Evolutionary conservation across 2,113 vertebrate genomes (phyloP).

Genomic region (Periophthalmodon schlosseri): DNA sequence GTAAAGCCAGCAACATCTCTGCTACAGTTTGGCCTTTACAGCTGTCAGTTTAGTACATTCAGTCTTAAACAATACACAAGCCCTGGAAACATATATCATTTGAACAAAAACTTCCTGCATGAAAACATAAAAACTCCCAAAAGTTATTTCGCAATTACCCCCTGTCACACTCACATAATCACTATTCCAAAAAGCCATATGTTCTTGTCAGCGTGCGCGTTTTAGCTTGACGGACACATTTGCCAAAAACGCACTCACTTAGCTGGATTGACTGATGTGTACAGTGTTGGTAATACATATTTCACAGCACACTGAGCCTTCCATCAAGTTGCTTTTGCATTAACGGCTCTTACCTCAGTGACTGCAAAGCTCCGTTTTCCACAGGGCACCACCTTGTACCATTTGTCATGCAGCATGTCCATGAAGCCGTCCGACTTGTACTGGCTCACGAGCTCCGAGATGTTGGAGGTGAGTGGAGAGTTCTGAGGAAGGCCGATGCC

Average conservation of each 20-base stretch:
- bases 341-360: slow-evolving; percentile 84
- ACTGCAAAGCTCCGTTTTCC: slow-evolving; percentile 96
- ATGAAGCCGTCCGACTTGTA: slow-evolving; percentile 98
- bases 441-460: slow-evolving; percentile 95
- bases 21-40: background rate
- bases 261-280: background rate
- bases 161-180: background rate
- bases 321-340: background rate
- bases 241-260: background rate
- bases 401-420: slow-evolving; percentile 97
- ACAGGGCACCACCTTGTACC: slow-evolving; percentile 98
- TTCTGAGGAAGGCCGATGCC: slow-evolving; percentile 97
- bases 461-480: slow-evolving; percentile 92
- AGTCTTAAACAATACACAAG: background rate
- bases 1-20: too few relatives aligned
- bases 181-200: slow-evolving; percentile 3
- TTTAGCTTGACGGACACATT: slow-evolving; percentile 4
- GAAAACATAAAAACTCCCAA: background rate
- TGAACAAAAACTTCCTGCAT: background rate
- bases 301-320: background rate
- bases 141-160: background rate
- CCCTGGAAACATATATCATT: background rate
- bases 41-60: background rate
- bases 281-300: background rate
- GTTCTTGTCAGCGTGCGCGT: background rate